Percentiles rank a stretch among this genome's conserved stretches.
Conservation (phyloP, 2,797 vertebrate genomes). For the Erithacus rubecula region DNA sequence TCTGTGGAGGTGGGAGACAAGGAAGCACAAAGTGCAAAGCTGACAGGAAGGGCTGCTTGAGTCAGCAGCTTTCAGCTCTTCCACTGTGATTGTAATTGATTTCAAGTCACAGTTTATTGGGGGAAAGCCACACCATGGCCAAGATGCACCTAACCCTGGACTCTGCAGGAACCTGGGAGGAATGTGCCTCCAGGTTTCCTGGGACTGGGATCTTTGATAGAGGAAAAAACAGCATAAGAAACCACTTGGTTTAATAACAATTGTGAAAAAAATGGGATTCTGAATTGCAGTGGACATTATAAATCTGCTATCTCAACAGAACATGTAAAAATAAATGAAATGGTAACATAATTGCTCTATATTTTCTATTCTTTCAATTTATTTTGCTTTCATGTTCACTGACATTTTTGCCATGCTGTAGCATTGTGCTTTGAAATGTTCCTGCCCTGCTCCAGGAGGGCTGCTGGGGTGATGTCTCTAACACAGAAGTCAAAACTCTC, state of each 20-base stretch:
- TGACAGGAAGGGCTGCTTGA: not conserved
- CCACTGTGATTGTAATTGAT: constrained; percentile 35
- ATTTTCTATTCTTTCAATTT: constrained; percentile 1
- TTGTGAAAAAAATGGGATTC: not conserved
- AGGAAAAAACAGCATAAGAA: not conserved
- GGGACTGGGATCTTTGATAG: not conserved
- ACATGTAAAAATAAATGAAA: not conserved
- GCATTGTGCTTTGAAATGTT: not conserved
- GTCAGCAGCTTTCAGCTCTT: constrained; percentile 41
- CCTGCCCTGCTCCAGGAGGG: not conserved
- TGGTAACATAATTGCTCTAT: not conserved
- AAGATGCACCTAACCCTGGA: constrained; percentile 1
- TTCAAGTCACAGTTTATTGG: constrained; percentile 22
- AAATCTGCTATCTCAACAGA: not conserved
- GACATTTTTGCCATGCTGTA: not conserved
- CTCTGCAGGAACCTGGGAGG: not conserved
- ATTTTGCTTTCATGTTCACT: not conserved
- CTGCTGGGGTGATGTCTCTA: not conserved
- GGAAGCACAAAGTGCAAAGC: not conserved
- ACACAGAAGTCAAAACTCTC: not conserved
- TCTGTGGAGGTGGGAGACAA: not conserved
- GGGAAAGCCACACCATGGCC: not conserved
- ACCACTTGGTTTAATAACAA: not conserved
- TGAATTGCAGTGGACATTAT: not conserved
- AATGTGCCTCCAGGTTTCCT: not conserved